Evolutionary conservation across 2,797 vertebrate genomes (phyloP), one percentile per base, ranked within the genome.

Genomic region (Harpagifer antarcticus): DNA sequence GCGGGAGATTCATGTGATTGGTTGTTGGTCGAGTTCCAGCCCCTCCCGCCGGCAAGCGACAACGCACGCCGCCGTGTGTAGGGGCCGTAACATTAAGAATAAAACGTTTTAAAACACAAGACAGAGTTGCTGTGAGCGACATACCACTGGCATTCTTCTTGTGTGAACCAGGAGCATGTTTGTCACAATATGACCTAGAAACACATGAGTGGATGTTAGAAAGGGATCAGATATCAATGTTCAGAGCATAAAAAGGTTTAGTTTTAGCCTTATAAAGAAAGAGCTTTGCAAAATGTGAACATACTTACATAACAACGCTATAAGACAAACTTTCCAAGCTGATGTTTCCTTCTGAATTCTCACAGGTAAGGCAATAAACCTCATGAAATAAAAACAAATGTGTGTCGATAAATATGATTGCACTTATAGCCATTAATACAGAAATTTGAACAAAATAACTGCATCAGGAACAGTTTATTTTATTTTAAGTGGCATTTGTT

Each of bases 241-340:
- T 9, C 6, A 70, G n/a, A 53, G 27, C 27, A n/a, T 0, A 9
- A 0, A 59, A 12, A 33, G 31, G 12, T 58, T 43, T 11, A 37
- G n/a, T 37, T 49, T 10, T 19, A 17, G 3, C 9, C 1, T 14
- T 27, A 37, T 5, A 59, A 17, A 49, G 8, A 6, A 33, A 57
- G 17, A 56, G 5, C 13, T 64, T 23, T 43, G 2, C 4, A 31
- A 61, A 33, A 33, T 13, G 5, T 27, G 3, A 76, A 14, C 8
- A 40, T 64, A 86, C 88, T 90, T 72, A 92, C 90, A 33, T 72
- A n/a, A 37, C 1, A 9, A 77, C n/a, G 9, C 7, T 37, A 3
- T 19, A 11, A 17, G 27, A 33, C 14, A 79, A 62, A 78, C 59
- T 58, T 9, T 84, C 77, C 65, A 80, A 44, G 4, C 53, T 49